Conservation (phyloP, 2,113 vertebrate species). For the Equus quagga region DNA sequence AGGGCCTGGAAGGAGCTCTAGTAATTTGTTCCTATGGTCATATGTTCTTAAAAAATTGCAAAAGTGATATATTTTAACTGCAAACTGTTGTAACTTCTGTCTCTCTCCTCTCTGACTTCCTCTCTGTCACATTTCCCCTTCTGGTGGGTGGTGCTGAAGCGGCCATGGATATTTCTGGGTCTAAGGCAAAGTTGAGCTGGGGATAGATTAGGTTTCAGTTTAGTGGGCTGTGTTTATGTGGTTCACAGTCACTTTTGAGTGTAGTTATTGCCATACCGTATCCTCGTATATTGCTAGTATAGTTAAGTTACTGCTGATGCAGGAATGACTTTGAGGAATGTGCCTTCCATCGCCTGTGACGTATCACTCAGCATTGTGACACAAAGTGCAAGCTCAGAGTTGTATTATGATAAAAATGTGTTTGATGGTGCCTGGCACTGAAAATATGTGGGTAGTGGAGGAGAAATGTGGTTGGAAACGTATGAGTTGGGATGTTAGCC, state of each 20-base stretch:
- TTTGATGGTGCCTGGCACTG: background rate
- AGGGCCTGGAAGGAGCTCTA: background rate
- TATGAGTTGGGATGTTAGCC: background rate
- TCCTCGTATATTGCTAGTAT: background rate
- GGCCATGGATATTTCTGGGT: background rate
- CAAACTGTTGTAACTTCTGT: background rate
- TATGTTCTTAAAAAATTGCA: background rate
- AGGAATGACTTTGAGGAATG: background rate
- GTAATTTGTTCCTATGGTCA: background rate
- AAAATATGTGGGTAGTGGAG: background rate
- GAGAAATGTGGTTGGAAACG: background rate
- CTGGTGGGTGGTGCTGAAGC: background rate
- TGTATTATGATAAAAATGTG: background rate
- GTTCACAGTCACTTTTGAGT: background rate
- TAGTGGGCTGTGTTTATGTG: background rate
- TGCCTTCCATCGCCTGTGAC: background rate
- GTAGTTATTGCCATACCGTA: background rate
- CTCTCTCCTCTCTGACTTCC: background rate
- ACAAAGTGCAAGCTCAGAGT: background rate
- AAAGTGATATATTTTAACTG: background rate
- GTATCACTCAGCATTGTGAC: background rate
- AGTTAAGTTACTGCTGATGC: background rate
- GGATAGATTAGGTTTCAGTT: background rate
- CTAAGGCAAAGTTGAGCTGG: background rate
- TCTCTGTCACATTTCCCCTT: background rate